Percentiles rank a stretch among this genome's conserved stretches.
phyloP scores from a whole-genome alignment of 1,140 invertebrate species.

The Paraescarpia echinospica region DNA sequence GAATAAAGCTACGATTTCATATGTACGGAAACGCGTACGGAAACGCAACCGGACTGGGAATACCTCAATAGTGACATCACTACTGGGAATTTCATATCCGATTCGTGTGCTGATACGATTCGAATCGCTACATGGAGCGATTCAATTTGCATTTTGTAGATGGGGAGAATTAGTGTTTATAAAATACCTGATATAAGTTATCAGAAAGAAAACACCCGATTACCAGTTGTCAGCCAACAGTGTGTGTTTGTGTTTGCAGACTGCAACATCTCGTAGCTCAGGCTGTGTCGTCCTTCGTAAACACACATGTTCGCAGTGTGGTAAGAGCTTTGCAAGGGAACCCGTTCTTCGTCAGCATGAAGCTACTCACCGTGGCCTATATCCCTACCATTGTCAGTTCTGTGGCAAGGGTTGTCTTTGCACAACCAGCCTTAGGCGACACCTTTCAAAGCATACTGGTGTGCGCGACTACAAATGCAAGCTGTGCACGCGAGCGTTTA shows the following conservation, averaged over 20 bases:
- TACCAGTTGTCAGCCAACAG: not conserved
- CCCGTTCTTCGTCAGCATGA: not conserved
- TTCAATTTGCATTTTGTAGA: too few species aligned
- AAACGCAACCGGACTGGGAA: too few species aligned
- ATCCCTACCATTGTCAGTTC: constrained; percentile 83
- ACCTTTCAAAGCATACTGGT: constrained; percentile 7
- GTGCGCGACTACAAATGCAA: not conserved
- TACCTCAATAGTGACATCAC: too few species aligned
- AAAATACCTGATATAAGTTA: too few species aligned
- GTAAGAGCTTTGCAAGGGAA: not conserved
- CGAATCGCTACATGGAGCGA: too few species aligned
- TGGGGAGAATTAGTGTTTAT: too few species aligned
- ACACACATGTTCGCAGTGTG: constrained; percentile 5
- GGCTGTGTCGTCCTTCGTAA: not conserved
- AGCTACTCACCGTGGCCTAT: not conserved
- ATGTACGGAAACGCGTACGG: too few species aligned
- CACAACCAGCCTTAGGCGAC: not conserved
- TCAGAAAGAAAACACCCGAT: not conserved
- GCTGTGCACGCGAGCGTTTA: not conserved
- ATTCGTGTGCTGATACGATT: too few species aligned
- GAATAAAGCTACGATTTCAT: too few species aligned
- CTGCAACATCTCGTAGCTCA: not conserved
- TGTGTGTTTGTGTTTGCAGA: not conserved
- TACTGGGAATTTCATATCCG: too few species aligned
- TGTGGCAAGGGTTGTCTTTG: constrained; percentile 75